Evolutionary conservation across 2,113 vertebrate species (phyloP).

Genomic region (Tenebrosternarchus preto): DNA sequence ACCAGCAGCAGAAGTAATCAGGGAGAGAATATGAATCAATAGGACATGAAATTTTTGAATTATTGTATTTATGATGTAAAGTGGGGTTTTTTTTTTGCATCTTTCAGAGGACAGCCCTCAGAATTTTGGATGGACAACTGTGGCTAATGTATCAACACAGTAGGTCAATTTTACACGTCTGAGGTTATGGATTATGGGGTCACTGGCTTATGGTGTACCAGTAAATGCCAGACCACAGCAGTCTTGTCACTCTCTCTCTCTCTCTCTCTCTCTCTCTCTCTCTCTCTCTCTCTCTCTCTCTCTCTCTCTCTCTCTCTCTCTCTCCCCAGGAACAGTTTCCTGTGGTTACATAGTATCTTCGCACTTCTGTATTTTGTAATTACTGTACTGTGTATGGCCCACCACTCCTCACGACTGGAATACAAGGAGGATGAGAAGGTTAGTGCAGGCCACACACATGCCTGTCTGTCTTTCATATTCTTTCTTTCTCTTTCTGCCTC

Average conservation of each 20-base stretch:
- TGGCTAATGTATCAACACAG: constrained; percentile 89
- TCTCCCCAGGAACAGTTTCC: constrained; percentile 79
- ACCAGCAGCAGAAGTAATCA: no score
- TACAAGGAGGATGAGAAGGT: constrained; percentile 89
- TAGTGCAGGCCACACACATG: constrained; percentile 44
- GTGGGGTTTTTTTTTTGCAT: constrained; percentile 62
- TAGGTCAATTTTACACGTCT: constrained; percentile 71
- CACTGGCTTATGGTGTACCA: background rate
- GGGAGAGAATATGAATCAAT: background rate
- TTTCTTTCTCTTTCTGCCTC: background rate
- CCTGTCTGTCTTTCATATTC: background rate
- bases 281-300: constrained; percentile 42
- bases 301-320: constrained; percentile 34
- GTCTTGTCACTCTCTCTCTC: background rate
- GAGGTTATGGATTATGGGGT: background rate
- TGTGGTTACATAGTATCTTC: constrained; percentile 92
- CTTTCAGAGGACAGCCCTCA: constrained; percentile 81
- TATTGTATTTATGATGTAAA: background rate
- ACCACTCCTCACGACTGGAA: constrained; percentile 85
- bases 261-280: constrained; percentile 8
- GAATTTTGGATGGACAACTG: constrained; percentile 93
- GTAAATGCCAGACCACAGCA: background rate
- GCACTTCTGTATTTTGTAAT: constrained; percentile 91
- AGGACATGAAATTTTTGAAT: background rate
- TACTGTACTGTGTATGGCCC: constrained; percentile 87